Base-by-base conservation (phyloP, 2,797 vertebrate genomes). In the Streptopelia turtur region DNA sequence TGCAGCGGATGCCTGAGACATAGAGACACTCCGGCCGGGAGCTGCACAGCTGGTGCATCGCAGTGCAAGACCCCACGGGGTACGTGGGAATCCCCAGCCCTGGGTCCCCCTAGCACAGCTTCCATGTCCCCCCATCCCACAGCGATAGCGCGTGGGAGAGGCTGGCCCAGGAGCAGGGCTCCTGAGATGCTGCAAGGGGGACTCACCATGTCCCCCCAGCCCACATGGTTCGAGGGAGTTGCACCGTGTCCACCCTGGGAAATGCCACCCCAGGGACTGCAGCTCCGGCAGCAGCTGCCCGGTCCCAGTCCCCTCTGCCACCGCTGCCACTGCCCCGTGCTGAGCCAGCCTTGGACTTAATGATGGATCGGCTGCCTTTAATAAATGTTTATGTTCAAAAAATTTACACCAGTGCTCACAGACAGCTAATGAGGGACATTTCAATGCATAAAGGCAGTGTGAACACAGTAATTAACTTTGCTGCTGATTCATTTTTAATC, bases 401-500 rank as follows among this genome's bases (percentile, higher is more conserved):
- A 89, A 87, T 84, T 94, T 84, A 86, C 64, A 81, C 85, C 90
- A 37, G 90, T 7, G 90, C 92, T 94, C 83, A 21, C 88, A 75
- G 88, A 65, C 50, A 28, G 88, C 82, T 96, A 96, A 96, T 95
- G 94, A 96, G 96, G 92, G 93, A 93, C 86, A 90, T 95, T 95
- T 90, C 90, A 55, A 95, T 96, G 96, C 95, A 90, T 71, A 94
- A 94, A 94, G 87, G 94, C 94, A 45, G 81, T 78, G 80, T 3
- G 68, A 95, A 78, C 89, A 83, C 47, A 80, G 96, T 95, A 95
- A 96, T 96, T 96, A 96, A 95, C 96, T 96, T 92, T 90, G 96
- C 77, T 95, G 95, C 94, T 85, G 81, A 95, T 96, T 91, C 92
- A 93, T 91, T 96, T 96, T 94, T 95, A 94, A 97, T 96, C 96